Evolutionary conservation across 2,888 invertebrate genomes (phyloP), one percentile per base, ranked within the genome.

Genomic region (Leptinotarsa haldemani): DNA sequence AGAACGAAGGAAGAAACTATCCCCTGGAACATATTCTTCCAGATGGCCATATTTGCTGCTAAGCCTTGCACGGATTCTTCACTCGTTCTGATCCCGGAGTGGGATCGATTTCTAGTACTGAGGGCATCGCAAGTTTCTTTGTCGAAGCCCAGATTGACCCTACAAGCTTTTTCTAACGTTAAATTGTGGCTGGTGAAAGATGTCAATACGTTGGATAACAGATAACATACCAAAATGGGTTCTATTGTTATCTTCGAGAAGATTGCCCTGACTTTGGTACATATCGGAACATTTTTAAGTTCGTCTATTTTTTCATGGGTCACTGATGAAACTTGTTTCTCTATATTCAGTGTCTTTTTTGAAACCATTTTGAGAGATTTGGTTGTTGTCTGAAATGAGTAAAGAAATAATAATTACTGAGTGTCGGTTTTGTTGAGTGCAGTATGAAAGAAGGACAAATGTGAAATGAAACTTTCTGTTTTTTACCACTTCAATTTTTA

Each of bases 131-230:
- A 95, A 4, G 94, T 90, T 73, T 91, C 90, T 73, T 91, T 90
- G 0, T 92, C 90, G 80, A 92, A 9, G 9, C 56, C 20, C 13
- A 56, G 20, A 56, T 20, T 56, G 15, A 93, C 13, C 88, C 88
- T 80, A 95, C 88, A 84, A 56, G 18, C 22, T 18, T 56, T 56
- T 56, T 56, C 56, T 22, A 56, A 20, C 2, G 94, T 94, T 70
- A 95, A 88, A 87, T 95, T 95, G 85, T 94, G 94, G 65, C 94
- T 94, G 20, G 94, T 94, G 78, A 95, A 84, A 30, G 91, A 90
- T 1, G 94, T 91, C 52, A 90, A 83, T 3, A 90, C 88, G 74
- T 88, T 88, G 1, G 90, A 89, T 79, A 90, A 87, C 63, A 93
- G 91, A 83, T 92, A 93, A 81, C 91, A 91, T 1, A 92, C 91